Evolutionary conservation across 1,140 invertebrate genomes (phyloP), one percentile per base, ranked within the genome.

Genomic region (Campoletis sonorensis): DNA sequence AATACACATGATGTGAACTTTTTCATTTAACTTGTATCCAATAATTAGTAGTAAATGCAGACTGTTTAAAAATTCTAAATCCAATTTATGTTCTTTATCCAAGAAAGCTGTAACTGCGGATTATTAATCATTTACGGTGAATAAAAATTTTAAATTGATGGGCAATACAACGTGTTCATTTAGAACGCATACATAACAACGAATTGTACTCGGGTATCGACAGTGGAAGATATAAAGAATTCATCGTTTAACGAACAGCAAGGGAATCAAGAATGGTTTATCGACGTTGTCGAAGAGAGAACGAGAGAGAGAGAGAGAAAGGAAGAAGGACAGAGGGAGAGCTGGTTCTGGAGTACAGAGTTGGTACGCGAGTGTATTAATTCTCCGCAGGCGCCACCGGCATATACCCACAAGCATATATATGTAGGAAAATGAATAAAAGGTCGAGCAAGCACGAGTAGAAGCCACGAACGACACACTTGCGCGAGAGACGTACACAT

Each of bases 241-340:
- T 30, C 51, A 86, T 87, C 82, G 84, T 85, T 85, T 86, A 30
- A 70, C 26, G 67, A 15, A 71, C 15, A 18, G 33, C 27, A 18
- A 33, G 67, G 27, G 67, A 70, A 30, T 70, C 27, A 70, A 15
- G 30, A 70, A 33, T 33, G 61, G n/a, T 70, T 30, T 70, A 70
- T 70, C 67, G 67, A 70, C 30, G 67, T 33, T 70, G 67, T 18
- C 30, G 79, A 16, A 58, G 58, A 78, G 8, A 37, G 37, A 61
- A 13, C 61, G 26, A 73, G 26, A 37, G 23, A 64, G 61, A 64
- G 23, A 83, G 18, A 51, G 54, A 71, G 13, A 30, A 27, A n/a
- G n/a, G 54, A 23, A 71, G 21, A 27, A 30, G 7, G 30, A 33
- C 3, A 33, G 30, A 33, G 3, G 26, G 64, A 67, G 16, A 27